phyloP scores from a whole-genome alignment of 2,888 invertebrate genomes.

The Phragmatobia fuliginosa region DNA sequence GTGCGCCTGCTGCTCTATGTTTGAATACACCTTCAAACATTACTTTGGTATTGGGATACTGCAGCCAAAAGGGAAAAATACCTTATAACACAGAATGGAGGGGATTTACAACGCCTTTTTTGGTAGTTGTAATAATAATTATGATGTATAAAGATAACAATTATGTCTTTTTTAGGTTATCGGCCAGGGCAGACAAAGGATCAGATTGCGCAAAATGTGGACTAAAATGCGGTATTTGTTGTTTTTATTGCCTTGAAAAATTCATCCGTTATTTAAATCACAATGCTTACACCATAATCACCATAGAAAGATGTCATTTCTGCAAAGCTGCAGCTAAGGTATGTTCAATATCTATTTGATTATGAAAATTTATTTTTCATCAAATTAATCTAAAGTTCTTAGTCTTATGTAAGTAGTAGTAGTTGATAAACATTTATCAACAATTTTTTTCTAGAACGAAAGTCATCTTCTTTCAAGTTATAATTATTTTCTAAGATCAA shows the following conservation, averaged over 20 bases:
- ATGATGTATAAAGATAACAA: no score
- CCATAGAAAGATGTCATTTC: slow-evolving; percentile 96
- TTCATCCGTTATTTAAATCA: slow-evolving; percentile 97
- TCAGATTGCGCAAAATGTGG: slow-evolving; percentile 92
- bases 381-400: neutral
- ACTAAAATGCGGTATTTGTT: slow-evolving; percentile 94
- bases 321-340: slow-evolving; percentile 96
- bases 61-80: no score
- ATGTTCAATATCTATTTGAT: slow-evolving; percentile 31
- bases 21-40: no score
- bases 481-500: neutral
- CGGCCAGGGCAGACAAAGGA: slow-evolving; percentile 89
- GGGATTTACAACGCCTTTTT: no score
- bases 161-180: slow-evolving; percentile 83
- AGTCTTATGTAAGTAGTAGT: no score
- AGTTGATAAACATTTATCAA: neutral
- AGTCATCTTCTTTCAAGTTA: neutral
- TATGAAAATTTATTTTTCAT: neutral
- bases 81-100: no score
- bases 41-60: no score
- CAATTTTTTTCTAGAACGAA: neutral
- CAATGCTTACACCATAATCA: slow-evolving; percentile 97
- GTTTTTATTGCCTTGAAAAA: slow-evolving; percentile 96
- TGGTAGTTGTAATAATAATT: no score
- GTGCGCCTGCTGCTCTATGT: no score